phyloP scores from a whole-genome alignment of 2,888 invertebrate species.

The Monoplex corrugatus region DNA sequence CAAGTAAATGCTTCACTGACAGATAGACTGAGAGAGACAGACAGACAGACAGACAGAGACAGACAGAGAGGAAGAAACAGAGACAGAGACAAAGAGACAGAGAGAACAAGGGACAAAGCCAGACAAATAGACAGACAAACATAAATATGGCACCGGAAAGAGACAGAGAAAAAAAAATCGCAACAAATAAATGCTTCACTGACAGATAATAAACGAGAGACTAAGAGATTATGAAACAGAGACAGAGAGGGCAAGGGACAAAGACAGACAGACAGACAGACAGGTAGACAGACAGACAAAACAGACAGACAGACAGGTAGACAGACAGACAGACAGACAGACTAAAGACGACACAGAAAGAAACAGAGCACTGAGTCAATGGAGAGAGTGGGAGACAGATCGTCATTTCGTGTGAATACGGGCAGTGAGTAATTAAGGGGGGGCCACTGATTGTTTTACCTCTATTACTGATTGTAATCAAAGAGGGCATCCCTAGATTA shows the following conservation, averaged over 20 bases:
- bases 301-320: neutral
- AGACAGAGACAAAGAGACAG: neutral
- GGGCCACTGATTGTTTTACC: neutral
- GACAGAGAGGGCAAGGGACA: neutral
- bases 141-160: neutral
- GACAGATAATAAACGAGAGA: too few relatives aligned
- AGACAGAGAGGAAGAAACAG: neutral
- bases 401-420: constrained; percentile 6
- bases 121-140: neutral
- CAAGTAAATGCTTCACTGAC: too few relatives aligned
- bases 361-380: too few relatives aligned
- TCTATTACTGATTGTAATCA: neutral
- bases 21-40: too few relatives aligned
- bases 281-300: neutral
- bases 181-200: neutral
- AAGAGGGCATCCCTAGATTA: neutral
- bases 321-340: neutral
- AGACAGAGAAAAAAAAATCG: neutral
- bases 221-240: too few relatives aligned
- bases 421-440: constrained; percentile 15
- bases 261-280: neutral
- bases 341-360: neutral
- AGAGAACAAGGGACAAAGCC: neutral
- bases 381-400: constrained; percentile 31
- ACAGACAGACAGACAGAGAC: constrained; percentile 14